Conservation (phyloP, 2,113 vertebrate species). For the Eretmochelys imbricata region DNA sequence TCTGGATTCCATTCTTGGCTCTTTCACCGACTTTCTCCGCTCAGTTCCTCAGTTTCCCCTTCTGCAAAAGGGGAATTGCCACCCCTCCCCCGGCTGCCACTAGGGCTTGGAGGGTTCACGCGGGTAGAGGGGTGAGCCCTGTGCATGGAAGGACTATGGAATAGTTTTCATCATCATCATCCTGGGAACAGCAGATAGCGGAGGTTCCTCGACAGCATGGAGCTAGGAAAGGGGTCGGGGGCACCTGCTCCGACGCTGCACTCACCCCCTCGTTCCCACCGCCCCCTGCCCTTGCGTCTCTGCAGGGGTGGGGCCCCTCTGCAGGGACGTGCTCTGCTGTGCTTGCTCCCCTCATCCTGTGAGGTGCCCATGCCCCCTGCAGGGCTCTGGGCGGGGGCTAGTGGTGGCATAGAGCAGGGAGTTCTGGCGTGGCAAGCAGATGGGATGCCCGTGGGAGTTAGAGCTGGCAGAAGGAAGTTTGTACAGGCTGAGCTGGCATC, state of each 20-base stretch:
- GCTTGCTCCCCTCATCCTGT: background rate
- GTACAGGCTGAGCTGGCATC: background rate
- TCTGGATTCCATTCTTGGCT: background rate
- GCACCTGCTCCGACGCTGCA: too few species aligned
- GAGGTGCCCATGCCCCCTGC: background rate
- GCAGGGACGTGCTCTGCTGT: too few species aligned
- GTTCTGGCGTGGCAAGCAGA: background rate
- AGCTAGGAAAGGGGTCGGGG: background rate
- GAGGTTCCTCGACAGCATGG: background rate
- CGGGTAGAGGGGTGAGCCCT: background rate
- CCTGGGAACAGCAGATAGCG: background rate
- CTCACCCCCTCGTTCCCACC: background rate
- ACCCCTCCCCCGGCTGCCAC: background rate
- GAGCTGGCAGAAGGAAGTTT: background rate
- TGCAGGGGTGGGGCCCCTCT: background rate
- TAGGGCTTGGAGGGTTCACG: background rate
- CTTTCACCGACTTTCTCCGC: background rate
- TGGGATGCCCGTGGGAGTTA: background rate
- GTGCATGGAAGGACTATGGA: background rate
- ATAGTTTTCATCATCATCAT: background rate
- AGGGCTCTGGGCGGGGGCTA: background rate
- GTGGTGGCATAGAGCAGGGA: background rate
- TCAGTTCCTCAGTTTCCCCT: background rate
- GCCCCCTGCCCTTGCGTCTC: background rate
- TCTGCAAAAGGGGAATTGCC: background rate